phyloP scores from a whole-genome alignment of 2,113 vertebrate genomes.

The Phylloscopus whistleri region DNA sequence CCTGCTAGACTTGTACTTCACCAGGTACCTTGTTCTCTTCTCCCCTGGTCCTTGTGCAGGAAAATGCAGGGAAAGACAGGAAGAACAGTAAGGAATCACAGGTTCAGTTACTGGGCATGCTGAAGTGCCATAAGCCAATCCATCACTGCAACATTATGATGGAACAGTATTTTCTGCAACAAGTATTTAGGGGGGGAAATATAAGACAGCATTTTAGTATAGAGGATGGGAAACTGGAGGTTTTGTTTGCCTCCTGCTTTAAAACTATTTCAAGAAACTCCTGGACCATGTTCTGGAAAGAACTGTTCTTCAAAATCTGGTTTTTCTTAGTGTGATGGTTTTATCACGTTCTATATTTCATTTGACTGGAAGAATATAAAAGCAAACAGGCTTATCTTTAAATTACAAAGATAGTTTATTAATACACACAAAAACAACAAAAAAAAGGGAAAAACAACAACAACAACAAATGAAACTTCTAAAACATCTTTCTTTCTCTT shows the following conservation, averaged over 20 bases:
- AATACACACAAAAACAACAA: too few species aligned
- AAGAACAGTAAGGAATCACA: neutral
- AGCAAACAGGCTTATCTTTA: too few species aligned
- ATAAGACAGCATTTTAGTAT: neutral
- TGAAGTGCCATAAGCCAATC: neutral
- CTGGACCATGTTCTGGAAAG: neutral
- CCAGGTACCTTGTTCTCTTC: neutral
- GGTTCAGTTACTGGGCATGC: neutral
- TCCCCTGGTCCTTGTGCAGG: neutral
- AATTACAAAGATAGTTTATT: too few species aligned
- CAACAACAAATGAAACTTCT: too few species aligned
- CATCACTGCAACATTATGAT: fast-evolving
- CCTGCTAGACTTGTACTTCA: neutral
- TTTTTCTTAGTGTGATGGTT: too few species aligned
- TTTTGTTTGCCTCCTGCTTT: neutral
- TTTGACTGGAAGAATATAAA: too few species aligned
- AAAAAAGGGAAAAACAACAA: too few species aligned
- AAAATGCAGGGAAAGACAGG: neutral
- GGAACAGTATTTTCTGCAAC: neutral
- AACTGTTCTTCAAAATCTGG: neutral
- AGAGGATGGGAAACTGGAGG: neutral
- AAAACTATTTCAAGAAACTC: neutral
- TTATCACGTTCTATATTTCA: too few species aligned
- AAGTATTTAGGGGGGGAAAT: neutral
- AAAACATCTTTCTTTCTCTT: too few species aligned